Evolutionary conservation across 2,113 vertebrate genomes (phyloP), one percentile per base, ranked within the genome.

Genomic region (Oceanodroma tethys): DNA sequence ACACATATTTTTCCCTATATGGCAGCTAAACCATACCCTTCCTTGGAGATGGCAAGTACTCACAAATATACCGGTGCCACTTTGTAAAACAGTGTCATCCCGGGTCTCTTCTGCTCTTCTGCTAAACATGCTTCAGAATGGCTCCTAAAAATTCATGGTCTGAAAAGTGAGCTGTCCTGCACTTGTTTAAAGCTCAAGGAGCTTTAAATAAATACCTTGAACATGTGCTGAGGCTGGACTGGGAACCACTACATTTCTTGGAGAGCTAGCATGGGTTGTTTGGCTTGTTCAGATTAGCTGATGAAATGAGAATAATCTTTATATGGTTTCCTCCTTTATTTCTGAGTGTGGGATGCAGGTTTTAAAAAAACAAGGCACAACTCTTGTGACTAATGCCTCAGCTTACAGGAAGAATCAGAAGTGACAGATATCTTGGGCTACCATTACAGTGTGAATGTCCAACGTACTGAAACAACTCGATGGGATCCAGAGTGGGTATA

Each of bases 381-480:
- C 17, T 73, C 63, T 74, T 74, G 29, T 91, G 76, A 81, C 45
- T 92, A 66, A 73, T 63, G 58, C 55, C 62, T 76, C 67, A 60
- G 21, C 40, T 95, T 89, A 48, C 67, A 76, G 55, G 75, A 94
- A 34, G 71, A 90, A 59, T 63, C 81, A 92, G 76, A 74, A 95
- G 66, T 58, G 48, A 88, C 63, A 92, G 59, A 18, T 86, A 15
- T 13, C 83, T 86, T 60, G 93, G 73, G 72, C 88, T 84, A 26
- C 68, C 9, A 0, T 63, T 91, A 2, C 0, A 26, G 27, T 5
- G 21, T 50, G 36, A 32, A 45, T 30, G 63, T 86, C 91, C 93
- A 94, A 23, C 3, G 3, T 12, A 34, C 22, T 90, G 7, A 0
- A 63, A 43, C 78, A 53, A 29, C 71, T n/a, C 1, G 5, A 3